phyloP scores from a whole-genome alignment of 2,888 invertebrate species.

The Lasius platythorax region DNA sequence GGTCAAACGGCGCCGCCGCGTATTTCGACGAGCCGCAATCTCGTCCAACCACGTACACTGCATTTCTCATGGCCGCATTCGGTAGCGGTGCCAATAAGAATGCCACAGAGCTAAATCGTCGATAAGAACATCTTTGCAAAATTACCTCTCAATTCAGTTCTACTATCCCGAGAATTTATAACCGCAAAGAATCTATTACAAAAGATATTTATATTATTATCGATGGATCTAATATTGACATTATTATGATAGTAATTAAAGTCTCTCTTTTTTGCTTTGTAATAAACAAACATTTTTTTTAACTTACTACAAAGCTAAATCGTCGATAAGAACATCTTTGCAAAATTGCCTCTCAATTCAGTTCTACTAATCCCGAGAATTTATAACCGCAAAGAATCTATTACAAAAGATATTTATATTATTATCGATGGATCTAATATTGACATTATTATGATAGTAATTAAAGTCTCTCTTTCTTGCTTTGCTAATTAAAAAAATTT shows the following conservation, averaged over 20 bases:
- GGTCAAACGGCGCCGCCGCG: slow-evolving; percentile 70
- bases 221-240: neutral
- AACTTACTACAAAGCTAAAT: neutral
- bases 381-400: neutral
- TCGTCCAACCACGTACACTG: slow-evolving; percentile 15
- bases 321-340: slow-evolving; percentile 18
- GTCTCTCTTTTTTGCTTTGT: neutral
- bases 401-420: neutral
- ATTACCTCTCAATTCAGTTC: slow-evolving; percentile 8
- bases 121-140: slow-evolving; percentile 17
- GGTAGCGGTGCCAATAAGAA: slow-evolving; percentile 8
- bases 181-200: neutral
- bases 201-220: neutral
- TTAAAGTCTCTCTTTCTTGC: neutral
- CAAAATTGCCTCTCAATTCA: neutral
- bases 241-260: neutral
- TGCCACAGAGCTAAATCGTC: neutral
- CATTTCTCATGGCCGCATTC: slow-evolving; percentile 17
- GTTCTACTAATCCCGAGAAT: neutral
- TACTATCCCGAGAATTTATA: too few relatives aligned
- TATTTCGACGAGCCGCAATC: slow-evolving; percentile 33
- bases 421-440: neutral
- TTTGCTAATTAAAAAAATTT: neutral
- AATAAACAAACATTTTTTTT: neutral
- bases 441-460: neutral